A percentile compares a stretch with the other conserved stretches of the same genome.
phyloP scores from a whole-genome alignment of 2,888 invertebrate genomes.

The Nycteola revayana region DNA sequence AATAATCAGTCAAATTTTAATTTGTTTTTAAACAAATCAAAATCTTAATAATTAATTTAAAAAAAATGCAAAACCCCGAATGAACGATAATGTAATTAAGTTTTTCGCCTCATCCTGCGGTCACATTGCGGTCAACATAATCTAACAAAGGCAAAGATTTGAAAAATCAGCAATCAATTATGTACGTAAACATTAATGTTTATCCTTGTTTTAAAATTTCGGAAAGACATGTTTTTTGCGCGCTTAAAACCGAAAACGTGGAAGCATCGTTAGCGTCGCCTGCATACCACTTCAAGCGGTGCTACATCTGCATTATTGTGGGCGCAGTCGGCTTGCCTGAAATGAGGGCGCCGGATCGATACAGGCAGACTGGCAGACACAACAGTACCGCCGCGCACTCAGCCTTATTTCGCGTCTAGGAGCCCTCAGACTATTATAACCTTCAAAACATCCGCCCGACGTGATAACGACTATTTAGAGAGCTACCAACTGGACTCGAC shows the following conservation, averaged over 20 bases:
- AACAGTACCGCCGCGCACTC: constrained; percentile 44
- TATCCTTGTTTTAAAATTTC: constrained; percentile 1
- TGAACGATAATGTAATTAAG: too few species aligned
- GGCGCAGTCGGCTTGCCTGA: constrained; percentile 65
- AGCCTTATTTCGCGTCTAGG: constrained; percentile 26
- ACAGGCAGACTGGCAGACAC: constrained; percentile 74
- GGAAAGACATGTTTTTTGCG: constrained; percentile 22
- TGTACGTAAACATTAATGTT: too few species aligned
- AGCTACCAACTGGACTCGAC: constrained; percentile 12
- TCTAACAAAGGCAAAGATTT: too few species aligned
- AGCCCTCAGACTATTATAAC: constrained; percentile 10
- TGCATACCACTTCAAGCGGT: constrained; percentile 46
- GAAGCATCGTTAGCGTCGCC: constrained; percentile 31
- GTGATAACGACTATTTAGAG: constrained; percentile 21
- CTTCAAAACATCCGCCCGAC: constrained; percentile 18
- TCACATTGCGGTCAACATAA: too few species aligned
- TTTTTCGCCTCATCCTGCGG: too few species aligned
- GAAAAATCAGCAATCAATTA: too few species aligned
- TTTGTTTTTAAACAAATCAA: too few species aligned
- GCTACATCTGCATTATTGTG: constrained; percentile 50
- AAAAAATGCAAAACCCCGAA: too few species aligned
- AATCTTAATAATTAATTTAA: too few species aligned
- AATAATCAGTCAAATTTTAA: too few species aligned
- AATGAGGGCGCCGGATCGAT: constrained; percentile 83
- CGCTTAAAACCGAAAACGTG: constrained; percentile 24